These are phyloP conservation scores for Nothocercus nigrocapillus DNA, from an alignment of 2,113 vertebrate species.

Conservation along the genomic window DNA sequence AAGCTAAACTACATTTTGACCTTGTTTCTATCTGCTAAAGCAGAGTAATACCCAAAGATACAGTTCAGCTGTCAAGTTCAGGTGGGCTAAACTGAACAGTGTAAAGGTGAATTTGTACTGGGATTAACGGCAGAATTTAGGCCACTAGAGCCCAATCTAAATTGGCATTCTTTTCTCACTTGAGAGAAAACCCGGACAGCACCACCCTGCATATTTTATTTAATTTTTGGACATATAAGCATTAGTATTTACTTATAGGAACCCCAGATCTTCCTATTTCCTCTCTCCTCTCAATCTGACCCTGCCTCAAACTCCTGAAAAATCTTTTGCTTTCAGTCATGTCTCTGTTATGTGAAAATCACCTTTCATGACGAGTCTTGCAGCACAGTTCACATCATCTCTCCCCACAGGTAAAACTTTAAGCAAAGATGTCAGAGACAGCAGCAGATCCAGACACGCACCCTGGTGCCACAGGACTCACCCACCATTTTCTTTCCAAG, in stretches of 20 bases:
- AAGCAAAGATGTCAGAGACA: background rate
- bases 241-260: background rate
- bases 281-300: background rate
- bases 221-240: background rate
- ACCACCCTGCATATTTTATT: background rate
- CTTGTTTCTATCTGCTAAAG: background rate
- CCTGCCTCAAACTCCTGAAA: background rate
- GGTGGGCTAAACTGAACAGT: background rate
- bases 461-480: background rate
- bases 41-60: background rate
- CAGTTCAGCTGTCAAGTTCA: background rate
- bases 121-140: background rate
- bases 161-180: background rate
- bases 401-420: background rate
- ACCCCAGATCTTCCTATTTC: background rate
- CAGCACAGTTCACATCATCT: background rate
- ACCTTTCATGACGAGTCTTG: slow-evolving; percentile 45
- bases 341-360: background rate
- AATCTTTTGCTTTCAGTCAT: slow-evolving; percentile 32
- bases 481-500: background rate
- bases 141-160: background rate
- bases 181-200: background rate
- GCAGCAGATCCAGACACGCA: slow-evolving; percentile 14
- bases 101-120: background rate
- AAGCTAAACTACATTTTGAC: background rate